Evolutionary conservation across 2,113 vertebrate genomes (phyloP).

Genomic region (Lonchura striata): DNA sequence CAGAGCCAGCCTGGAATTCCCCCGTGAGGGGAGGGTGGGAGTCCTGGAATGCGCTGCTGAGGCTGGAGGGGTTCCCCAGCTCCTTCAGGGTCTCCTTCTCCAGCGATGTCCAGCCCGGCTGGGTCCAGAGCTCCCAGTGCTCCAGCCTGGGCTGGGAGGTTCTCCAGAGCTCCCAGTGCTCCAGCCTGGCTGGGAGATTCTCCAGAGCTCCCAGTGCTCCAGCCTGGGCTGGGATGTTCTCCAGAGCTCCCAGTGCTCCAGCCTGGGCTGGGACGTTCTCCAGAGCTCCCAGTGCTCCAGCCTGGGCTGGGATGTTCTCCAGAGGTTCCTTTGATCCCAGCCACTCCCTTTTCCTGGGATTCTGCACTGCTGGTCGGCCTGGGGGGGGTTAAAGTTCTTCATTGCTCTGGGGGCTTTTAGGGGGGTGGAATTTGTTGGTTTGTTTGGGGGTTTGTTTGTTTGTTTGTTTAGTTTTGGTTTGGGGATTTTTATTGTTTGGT

Average conservation of each 20-base stretch:
- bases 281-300: too few relatives aligned
- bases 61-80: not conserved
- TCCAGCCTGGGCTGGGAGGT: accelerated
- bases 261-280: accelerated
- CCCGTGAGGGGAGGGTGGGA: not conserved
- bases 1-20: accelerated
- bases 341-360: not conserved
- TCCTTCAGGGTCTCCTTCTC: not conserved
- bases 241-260: not conserved
- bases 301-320: not conserved
- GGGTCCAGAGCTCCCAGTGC: accelerated
- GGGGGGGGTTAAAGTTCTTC: too few relatives aligned
- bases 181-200: accelerated
- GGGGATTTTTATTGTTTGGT: not conserved
- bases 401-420: too few relatives aligned
- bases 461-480: not conserved
- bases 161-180: not conserved
- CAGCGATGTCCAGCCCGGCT: not conserved
- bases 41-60: not conserved
- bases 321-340: not conserved
- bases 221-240: accelerated
- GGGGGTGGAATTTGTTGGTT: not conserved
- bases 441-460: not conserved
- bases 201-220: not conserved
- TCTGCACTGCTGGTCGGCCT: not conserved